Conservation (phyloP, 1,140 invertebrate genomes). For the Aricia agestis region DNA sequence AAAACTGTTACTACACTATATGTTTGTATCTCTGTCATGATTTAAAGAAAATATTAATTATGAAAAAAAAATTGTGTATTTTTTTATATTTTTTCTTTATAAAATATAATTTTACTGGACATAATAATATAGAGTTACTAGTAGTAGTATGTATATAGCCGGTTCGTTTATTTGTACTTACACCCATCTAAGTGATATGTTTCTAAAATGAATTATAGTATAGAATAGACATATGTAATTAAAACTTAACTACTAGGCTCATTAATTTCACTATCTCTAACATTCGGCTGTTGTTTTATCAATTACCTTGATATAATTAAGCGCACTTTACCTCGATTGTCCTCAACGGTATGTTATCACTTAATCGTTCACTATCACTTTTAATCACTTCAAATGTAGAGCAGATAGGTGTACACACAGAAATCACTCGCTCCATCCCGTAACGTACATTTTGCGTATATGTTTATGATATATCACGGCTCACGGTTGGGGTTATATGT, state of each 20-base stretch:
- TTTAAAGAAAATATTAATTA: neutral
- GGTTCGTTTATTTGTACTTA: no score
- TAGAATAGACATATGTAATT: neutral
- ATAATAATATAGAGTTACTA: no score
- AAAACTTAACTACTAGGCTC: neutral
- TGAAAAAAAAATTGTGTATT: neutral
- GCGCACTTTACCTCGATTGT: conserved; percentile 55
- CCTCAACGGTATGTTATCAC: conserved; percentile 60
- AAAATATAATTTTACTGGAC: neutral
- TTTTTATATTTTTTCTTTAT: neutral
- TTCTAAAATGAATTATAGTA: no score
- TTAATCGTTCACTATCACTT: conserved; percentile 70
- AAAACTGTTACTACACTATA: neutral
- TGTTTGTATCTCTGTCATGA: neutral
- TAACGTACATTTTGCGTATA: conserved; percentile 56
- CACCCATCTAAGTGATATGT: no score
- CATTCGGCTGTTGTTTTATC: neutral
- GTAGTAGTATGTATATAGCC: no score
- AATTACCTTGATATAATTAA: conserved; percentile 25
- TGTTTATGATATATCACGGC: conserved; percentile 25
- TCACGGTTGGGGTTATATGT: conserved; percentile 22
- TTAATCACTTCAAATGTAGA: conserved; percentile 63
- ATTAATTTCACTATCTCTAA: neutral
- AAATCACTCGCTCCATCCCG: conserved; percentile 69
- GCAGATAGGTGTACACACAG: conserved; percentile 61